phyloP scores from a whole-genome alignment of 2,113 vertebrate species.

The Tenebrosternarchus preto region DNA sequence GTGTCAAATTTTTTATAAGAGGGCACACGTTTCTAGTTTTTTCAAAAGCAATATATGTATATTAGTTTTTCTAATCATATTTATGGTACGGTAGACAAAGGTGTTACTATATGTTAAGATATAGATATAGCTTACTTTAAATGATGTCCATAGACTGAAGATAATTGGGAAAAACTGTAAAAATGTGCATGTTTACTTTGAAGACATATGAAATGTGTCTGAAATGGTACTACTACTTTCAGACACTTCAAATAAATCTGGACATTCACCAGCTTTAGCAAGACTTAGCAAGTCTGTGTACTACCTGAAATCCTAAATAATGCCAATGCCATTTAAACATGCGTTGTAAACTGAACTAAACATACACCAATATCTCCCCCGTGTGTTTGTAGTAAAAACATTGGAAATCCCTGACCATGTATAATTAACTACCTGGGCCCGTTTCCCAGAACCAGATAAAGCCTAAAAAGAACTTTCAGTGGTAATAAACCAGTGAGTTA shows the following conservation, averaged over 20 bases:
- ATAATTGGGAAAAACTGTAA: neutral
- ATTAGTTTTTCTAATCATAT: conserved; percentile 46
- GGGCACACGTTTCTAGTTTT: conserved; percentile 29
- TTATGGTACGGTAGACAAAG: conserved; percentile 41
- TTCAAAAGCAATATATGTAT: conserved; percentile 53
- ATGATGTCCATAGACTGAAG: neutral
- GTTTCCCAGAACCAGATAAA: neutral
- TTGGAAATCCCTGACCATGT: neutral
- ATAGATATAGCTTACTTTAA: too few relatives aligned
- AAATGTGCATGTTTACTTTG: neutral
- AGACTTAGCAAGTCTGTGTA: neutral
- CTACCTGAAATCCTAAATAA: neutral
- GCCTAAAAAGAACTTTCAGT: too few relatives aligned
- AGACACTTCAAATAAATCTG: conserved; percentile 26
- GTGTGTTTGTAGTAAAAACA: neutral
- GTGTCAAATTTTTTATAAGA: conserved; percentile 53
- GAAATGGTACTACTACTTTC: neutral
- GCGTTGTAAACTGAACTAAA: neutral
- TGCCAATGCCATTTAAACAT: neutral
- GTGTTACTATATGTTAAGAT: too few relatives aligned
- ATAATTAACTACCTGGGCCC: neutral
- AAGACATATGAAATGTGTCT: conserved; percentile 31
- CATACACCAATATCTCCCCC: neutral
- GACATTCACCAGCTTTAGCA: neutral
- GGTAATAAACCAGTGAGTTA: too few relatives aligned